phyloP scores from a whole-genome alignment of 2,113 vertebrate species.

The Falco punctatus region DNA sequence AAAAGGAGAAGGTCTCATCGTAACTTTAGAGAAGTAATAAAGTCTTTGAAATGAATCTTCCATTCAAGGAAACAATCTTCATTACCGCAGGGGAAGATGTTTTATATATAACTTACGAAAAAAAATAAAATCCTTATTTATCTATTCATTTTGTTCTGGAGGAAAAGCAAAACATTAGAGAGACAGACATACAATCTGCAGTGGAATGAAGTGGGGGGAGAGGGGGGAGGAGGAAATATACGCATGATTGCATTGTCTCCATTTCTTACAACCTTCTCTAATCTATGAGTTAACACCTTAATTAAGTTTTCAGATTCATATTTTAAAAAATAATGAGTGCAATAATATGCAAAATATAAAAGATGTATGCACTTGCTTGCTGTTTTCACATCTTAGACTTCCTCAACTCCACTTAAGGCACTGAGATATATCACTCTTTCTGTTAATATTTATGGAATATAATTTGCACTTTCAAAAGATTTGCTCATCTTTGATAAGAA shows the following conservation, averaged over 20 bases:
- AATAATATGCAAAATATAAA: neutral
- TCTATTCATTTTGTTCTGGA: constrained; percentile 6
- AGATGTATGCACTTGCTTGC: neutral
- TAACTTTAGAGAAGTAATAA: neutral
- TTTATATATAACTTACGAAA: neutral
- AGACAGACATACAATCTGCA: neutral
- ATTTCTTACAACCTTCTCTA: neutral
- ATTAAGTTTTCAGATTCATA: constrained; percentile 37
- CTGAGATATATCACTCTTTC: neutral
- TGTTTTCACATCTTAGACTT: neutral
- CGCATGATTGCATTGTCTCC: neutral
- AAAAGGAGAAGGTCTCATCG: neutral
- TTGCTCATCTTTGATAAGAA: constrained; percentile 40
- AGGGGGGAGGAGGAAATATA: too few relatives aligned
- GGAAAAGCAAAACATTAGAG: neutral
- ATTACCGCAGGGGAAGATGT: neutral
- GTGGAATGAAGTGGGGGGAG: neutral
- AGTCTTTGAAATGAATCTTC: neutral
- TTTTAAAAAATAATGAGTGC: neutral
- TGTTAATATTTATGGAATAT: constrained; percentile 43
- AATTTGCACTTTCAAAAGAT: constrained; percentile 27
- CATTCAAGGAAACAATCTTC: neutral
- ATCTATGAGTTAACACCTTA: constrained; percentile 40
- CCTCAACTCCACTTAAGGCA: neutral
- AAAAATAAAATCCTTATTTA: neutral